phyloP scores from a whole-genome alignment of 1,140 invertebrate species.

The Dinothrombium tinctorium region DNA sequence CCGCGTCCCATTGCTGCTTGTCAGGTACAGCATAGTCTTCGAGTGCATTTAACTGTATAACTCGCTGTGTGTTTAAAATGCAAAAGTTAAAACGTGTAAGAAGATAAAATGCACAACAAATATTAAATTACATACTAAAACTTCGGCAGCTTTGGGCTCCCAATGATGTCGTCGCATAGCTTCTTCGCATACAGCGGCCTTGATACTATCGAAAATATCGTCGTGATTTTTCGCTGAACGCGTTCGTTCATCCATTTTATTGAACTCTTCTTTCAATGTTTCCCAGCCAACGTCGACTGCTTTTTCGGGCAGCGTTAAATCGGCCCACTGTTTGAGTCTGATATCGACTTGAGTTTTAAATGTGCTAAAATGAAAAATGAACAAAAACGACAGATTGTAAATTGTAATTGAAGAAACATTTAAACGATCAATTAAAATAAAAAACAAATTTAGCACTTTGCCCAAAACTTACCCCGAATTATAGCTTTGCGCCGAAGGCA shows the following conservation, averaged over 20 bases:
- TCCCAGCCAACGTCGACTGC: constrained; percentile 72
- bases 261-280: constrained; percentile 62
- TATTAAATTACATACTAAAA: constrained; percentile 23
- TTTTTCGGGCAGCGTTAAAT: constrained; percentile 54
- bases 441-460: too few species aligned
- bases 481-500: constrained; percentile 77
- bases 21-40: constrained; percentile 77
- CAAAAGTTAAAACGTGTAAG: constrained; percentile 7
- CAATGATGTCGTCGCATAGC: constrained; percentile 62
- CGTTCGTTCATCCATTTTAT: constrained; percentile 45
- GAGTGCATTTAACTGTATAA: constrained; percentile 80
- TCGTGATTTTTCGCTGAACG: constrained; percentile 49
- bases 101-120: constrained; percentile 7
- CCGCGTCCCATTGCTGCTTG: constrained; percentile 78
- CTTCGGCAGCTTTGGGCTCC: constrained; percentile 56
- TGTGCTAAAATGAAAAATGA: too few species aligned
- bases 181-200: constrained; percentile 61
- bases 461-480: too few species aligned
- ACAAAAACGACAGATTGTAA: too few species aligned
- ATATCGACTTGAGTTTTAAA: constrained; percentile 96
- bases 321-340: constrained; percentile 82
- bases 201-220: constrained; percentile 69
- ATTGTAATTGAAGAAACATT: too few species aligned
- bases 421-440: too few species aligned
- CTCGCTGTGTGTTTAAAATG: constrained; percentile 35